A percentile compares a stretch with the other conserved stretches of the same genome.
phyloP scores from a whole-genome alignment of 2,113 vertebrate genomes.

The Neolamprologus devosi region DNA sequence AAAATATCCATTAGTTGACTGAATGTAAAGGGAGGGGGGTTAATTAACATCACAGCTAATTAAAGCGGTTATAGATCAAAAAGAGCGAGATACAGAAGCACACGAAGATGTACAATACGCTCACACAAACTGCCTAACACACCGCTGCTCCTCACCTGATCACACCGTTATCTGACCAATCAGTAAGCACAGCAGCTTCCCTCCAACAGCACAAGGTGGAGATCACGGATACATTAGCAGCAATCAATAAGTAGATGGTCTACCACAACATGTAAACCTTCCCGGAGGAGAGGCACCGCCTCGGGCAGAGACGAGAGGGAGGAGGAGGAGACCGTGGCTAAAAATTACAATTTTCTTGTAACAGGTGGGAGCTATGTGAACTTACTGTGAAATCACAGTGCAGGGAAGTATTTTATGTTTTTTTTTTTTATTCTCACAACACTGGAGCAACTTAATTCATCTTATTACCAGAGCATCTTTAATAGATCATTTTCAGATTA shows the following conservation, averaged over 20 bases:
- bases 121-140: not conserved
- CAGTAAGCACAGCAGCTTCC: not conserved
- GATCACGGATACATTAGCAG: slow-evolving; percentile 63
- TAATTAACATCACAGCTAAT: slow-evolving; percentile 64
- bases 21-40: slow-evolving; percentile 41
- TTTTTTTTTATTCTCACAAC: not conserved
- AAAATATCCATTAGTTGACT: slow-evolving; percentile 26
- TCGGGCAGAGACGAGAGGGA: slow-evolving; percentile 26
- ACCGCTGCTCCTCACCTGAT: not conserved
- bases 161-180: not conserved
- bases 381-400: not conserved
- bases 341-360: not conserved
- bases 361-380: not conserved
- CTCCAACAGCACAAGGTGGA: slow-evolving; percentile 6
- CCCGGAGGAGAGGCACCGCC: slow-evolving; percentile 47
- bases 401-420: not conserved
- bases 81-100: not conserved
- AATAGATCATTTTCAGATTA: not conserved
- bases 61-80: slow-evolving; percentile 56
- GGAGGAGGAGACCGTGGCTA: not conserved
- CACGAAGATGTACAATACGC: not conserved
- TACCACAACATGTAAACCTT: slow-evolving; percentile 47
- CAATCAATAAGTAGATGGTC: slow-evolving; percentile 62
- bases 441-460: not conserved
- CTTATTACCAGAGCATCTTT: not conserved